A percentile compares a stretch with the other conserved stretches of the same genome.
Evolutionary conservation across 2,797 vertebrate genomes (phyloP).

Genomic region (Moxostoma hubbsi): DNA sequence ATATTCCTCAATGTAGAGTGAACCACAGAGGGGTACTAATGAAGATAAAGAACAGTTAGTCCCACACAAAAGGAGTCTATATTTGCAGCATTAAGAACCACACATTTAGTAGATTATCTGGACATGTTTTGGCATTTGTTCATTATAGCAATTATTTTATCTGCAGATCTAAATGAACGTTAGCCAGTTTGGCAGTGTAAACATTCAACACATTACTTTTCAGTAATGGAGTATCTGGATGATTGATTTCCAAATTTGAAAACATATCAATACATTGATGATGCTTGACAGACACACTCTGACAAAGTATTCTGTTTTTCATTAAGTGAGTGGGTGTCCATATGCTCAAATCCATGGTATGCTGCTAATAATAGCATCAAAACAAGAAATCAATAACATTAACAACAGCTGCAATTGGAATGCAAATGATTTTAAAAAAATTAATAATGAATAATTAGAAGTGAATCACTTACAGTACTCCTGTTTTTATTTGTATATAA

Average conservation of each 20-base stretch:
- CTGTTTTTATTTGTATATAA: background rate
- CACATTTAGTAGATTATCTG: slow-evolving; percentile 33
- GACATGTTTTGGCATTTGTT: slow-evolving; percentile 14
- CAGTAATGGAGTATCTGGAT: background rate
- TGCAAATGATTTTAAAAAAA: background rate
- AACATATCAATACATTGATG: background rate
- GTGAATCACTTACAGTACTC: no score
- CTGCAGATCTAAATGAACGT: slow-evolving; percentile 17
- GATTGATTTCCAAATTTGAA: background rate
- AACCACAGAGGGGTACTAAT: slow-evolving; percentile 36
- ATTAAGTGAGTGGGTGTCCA: background rate
- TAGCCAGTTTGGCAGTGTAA: background rate
- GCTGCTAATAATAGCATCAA: background rate
- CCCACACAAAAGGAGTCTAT: slow-evolving; percentile 14
- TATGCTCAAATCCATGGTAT: background rate
- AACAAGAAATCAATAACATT: background rate
- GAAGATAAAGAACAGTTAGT: slow-evolving; percentile 32
- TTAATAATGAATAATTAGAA: no score
- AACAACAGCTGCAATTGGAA: background rate
- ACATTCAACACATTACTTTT: background rate
- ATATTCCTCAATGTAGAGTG: slow-evolving; percentile 21
- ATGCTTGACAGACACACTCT: background rate
- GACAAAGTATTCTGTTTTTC: background rate
- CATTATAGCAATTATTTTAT: slow-evolving; percentile 20
- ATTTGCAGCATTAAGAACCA: slow-evolving; percentile 28